These are phyloP conservation scores for Lochmaea crataegi DNA, from an alignment of 2,888 invertebrate species.

Conservation along the genomic window DNA sequence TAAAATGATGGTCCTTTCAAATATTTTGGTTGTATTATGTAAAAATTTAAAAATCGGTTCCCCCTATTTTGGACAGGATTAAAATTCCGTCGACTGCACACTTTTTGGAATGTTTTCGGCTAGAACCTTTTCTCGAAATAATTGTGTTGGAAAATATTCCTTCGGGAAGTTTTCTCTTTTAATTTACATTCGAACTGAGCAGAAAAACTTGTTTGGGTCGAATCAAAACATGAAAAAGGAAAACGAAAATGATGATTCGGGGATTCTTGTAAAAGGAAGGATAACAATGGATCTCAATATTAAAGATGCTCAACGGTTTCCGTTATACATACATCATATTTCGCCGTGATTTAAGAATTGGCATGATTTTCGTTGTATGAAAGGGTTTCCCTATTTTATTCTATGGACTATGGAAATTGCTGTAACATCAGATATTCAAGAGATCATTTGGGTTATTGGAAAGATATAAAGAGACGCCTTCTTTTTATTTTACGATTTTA, in stretches of 20 bases:
- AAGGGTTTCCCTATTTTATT: conserved; percentile 11
- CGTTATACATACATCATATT: conserved; percentile 33
- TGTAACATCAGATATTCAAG: conserved; percentile 14
- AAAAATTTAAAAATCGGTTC: neutral
- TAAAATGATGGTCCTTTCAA: too few relatives aligned
- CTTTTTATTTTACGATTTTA: conserved; percentile 1
- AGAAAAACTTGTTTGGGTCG: conserved; percentile 36
- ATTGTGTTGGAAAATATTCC: conserved; percentile 8
- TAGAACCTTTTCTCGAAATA: conserved; percentile 3
- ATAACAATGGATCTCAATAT: conserved; percentile 36
- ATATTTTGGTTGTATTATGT: neutral
- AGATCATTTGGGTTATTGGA: conserved; percentile 18
- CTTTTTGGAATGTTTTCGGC: neutral
- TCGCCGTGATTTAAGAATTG: conserved; percentile 30
- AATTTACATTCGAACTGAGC: conserved; percentile 34
- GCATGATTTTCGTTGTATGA: conserved; percentile 20
- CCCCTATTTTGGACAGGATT: neutral
- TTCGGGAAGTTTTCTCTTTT: conserved; percentile 20
- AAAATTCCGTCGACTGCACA: neutral
- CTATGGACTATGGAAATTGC: conserved; percentile 14
- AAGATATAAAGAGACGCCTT: conserved; percentile 11
- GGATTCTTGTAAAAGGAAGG: conserved; percentile 31
- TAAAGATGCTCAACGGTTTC: conserved; percentile 33
- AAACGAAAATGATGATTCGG: conserved; percentile 30
- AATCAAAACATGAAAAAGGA: conserved; percentile 28